A percentile compares a stretch with the other conserved stretches of the same genome.
phyloP scores from a whole-genome alignment of 1,140 invertebrate genomes.

The Penaeus japonicus region DNA sequence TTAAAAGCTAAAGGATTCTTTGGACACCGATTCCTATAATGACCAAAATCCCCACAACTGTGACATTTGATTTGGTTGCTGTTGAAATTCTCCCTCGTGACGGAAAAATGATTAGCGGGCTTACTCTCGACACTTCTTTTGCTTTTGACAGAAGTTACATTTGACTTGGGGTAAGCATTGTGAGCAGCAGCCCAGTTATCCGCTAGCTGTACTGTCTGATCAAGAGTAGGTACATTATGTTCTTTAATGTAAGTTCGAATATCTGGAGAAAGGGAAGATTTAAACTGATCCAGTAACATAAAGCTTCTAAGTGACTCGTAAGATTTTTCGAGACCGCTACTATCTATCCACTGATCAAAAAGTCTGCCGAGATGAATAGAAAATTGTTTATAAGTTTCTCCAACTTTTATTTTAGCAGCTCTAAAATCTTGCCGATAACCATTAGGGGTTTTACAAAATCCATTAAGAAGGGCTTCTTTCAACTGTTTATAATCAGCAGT shows the following conservation, averaged over 20 bases:
- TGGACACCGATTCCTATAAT: neutral
- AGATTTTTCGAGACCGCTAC: neutral
- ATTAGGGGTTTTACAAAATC: too few species aligned
- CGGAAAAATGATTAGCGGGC: too few species aligned
- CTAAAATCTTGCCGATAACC: too few species aligned
- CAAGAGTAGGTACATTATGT: neutral
- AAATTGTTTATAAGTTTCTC: too few species aligned
- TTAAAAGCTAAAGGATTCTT: neutral
- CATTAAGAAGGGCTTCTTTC: too few species aligned
- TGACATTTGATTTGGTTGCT: too few species aligned
- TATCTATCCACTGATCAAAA: neutral
- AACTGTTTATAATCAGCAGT: too few species aligned
- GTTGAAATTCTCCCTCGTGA: too few species aligned
- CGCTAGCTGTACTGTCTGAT: neutral
- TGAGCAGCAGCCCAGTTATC: slow-evolving; percentile 7
- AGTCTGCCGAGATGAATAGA: neutral
- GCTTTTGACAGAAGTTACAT: too few species aligned
- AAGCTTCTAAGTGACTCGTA: neutral
- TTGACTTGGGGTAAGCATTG: neutral
- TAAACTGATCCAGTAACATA: neutral
- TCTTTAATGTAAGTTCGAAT: neutral
- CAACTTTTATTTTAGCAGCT: too few species aligned
- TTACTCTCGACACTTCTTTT: too few species aligned
- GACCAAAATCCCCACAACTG: neutral
- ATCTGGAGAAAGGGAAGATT: neutral